phyloP scores from a whole-genome alignment of 2,113 vertebrate genomes.

The Phocoena phocoena region DNA sequence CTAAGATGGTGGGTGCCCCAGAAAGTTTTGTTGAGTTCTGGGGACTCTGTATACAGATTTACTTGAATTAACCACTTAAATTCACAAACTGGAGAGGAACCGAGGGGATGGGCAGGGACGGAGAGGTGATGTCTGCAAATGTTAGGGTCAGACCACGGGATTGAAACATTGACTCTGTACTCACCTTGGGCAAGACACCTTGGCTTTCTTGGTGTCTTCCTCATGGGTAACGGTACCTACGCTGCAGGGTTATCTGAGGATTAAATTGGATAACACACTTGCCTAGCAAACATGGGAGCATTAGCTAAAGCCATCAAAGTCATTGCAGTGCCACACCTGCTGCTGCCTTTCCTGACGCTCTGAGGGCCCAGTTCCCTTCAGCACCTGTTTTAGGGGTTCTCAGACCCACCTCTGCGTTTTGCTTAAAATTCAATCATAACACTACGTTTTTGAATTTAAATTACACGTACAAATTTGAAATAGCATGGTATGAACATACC shows the following conservation, averaged over 20 bases:
- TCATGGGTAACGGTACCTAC: fast-evolving
- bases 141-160: not conserved
- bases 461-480: not conserved
- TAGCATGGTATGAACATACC: not conserved
- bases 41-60: not conserved
- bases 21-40: not conserved
- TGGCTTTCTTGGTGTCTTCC: not conserved
- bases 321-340: not conserved
- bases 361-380: not conserved
- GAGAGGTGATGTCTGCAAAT: too few relatives aligned
- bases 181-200: not conserved
- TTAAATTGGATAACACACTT: not conserved
- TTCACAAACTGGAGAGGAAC: fast-evolving
- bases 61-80: too few relatives aligned
- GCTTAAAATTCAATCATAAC: not conserved
- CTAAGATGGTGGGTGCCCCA: fast-evolving
- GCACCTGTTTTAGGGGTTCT: fast-evolving
- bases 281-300: not conserved
- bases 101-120: fast-evolving
- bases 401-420: not conserved
- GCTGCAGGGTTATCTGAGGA: fast-evolving
- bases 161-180: fast-evolving
- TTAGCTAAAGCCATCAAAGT: not conserved
- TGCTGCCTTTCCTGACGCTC: not conserved
- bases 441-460: not conserved